These are phyloP conservation scores for Petrosia ficiformis DNA, from an alignment of 37 sponge, comb jelly and placozoan species.

Conservation along the genomic window DNA sequence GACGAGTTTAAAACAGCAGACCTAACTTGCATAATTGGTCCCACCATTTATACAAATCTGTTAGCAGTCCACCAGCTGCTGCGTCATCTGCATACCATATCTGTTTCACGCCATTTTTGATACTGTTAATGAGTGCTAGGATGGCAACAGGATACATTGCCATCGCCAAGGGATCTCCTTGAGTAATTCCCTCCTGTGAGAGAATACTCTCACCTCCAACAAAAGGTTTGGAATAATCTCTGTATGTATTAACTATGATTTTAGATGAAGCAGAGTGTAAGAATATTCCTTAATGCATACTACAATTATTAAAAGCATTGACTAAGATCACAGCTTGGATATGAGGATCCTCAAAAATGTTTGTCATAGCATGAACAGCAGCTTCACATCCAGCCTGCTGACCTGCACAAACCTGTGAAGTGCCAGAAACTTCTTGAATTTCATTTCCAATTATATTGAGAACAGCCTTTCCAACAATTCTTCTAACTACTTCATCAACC, in stretches of 20 bases:
- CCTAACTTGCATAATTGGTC: constrained; percentile 9
- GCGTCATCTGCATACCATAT: too few species aligned
- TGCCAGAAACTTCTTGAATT: too few species aligned
- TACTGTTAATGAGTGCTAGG: not conserved
- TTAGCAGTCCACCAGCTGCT: constrained; percentile 20
- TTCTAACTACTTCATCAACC: too few species aligned
- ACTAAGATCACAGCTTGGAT: constrained; percentile 16
- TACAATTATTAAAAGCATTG: constrained; percentile 14
- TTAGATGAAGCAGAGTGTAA: not conserved
- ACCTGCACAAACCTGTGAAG: too few species aligned
- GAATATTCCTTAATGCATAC: not conserved
- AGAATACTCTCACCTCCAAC: constrained; percentile 10
- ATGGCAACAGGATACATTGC: constrained; percentile 10
- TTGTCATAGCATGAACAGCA: constrained; percentile 19
- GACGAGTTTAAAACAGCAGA: constrained; percentile 1
- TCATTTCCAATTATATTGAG: too few species aligned
- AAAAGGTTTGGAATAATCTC: too few species aligned
- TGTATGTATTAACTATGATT: not conserved
- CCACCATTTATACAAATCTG: not conserved
- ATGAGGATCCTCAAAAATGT: constrained; percentile 3
- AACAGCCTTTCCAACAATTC: too few species aligned
- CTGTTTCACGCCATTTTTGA: not conserved
- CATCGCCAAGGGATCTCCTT: constrained; percentile 18
- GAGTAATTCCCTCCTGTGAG: not conserved
- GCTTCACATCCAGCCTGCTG: constrained; percentile 23